Conservation (phyloP, 2,888 invertebrate species). For the Nephrotoma appendiculata region DNA sequence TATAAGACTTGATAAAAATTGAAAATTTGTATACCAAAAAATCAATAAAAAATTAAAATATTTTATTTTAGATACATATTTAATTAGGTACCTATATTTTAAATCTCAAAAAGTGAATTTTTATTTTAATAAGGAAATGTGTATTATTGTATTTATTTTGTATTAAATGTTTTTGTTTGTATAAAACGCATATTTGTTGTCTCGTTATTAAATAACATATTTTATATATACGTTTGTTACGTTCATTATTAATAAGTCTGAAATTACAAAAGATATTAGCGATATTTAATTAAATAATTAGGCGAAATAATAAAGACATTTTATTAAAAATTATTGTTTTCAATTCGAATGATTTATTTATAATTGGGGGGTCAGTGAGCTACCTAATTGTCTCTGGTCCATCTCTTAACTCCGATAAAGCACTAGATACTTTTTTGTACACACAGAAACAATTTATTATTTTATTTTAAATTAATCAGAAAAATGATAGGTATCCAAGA, state of each 20-base stretch:
- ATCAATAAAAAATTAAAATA: neutral
- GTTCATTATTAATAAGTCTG: neutral
- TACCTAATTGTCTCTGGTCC: no score
- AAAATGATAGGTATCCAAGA: no score
- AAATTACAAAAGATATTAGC: neutral
- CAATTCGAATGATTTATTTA: no score
- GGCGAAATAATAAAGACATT: no score
- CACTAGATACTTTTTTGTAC: no score
- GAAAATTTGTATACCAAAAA: neutral
- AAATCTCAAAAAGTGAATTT: neutral
- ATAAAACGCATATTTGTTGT: neutral
- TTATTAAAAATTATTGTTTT: no score
- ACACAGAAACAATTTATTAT: no score
- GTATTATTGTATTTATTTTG: neutral
- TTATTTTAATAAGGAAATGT: neutral
- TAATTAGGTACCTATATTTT: neutral
- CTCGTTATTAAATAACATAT: neutral
- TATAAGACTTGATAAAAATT: neutral
- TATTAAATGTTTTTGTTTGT: neutral
- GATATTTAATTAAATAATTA: neutral
- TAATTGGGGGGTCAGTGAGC: no score
- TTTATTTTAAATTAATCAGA: no score
- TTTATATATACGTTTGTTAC: neutral
- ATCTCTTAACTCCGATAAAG: no score
- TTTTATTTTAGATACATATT: neutral